Evolutionary conservation across 2,888 invertebrate species (phyloP).

Genomic region (Drosophila robusta): DNA sequence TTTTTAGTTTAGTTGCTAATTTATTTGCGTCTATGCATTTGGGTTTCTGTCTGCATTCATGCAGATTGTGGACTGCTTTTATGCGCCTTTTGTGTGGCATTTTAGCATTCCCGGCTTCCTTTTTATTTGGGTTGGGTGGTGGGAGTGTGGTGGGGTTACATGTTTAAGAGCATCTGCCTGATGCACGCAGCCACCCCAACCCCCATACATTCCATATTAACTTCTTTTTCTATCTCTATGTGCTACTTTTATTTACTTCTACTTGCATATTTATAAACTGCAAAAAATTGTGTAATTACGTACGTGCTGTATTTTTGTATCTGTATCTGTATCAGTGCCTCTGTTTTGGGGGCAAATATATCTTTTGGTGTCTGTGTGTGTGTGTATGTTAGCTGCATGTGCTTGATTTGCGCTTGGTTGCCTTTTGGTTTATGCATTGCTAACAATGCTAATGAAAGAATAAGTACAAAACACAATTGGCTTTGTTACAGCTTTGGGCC

Average conservation of each 20-base stretch:
- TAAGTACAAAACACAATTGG: constrained; percentile 28
- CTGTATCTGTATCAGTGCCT: constrained; percentile 19
- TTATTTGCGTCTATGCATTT: constrained; percentile 75
- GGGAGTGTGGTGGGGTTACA: constrained; percentile 18
- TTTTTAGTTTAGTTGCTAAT: constrained; percentile 76
- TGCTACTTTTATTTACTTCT: constrained; percentile 34
- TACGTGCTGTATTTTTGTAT: constrained; percentile 15
- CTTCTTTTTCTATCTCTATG: constrained; percentile 28
- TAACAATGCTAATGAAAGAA: constrained; percentile 42
- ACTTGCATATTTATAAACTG: constrained; percentile 72
- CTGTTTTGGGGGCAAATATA: constrained; percentile 36
- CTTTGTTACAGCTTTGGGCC: constrained; percentile 24
- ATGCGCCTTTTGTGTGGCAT: constrained; percentile 53
- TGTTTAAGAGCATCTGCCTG: constrained; percentile 57
- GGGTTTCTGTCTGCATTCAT: constrained; percentile 43
- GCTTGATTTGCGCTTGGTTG: constrained; percentile 73
- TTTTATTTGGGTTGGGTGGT: constrained; percentile 15
- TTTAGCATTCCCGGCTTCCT: constrained; percentile 41
- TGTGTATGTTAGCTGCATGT: constrained; percentile 33
- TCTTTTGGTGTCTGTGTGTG: constrained; percentile 22
- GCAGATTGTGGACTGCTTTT: constrained; percentile 26
- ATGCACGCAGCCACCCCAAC: constrained; percentile 27
- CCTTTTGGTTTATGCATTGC: constrained; percentile 29
- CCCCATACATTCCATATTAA: constrained; percentile 24
- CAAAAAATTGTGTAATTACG: constrained; percentile 67